A percentile compares a stretch with the other conserved stretches of the same genome.
Evolutionary conservation across 2,113 vertebrate species (phyloP).

Genomic region (Nothobranchius kuhntae): DNA sequence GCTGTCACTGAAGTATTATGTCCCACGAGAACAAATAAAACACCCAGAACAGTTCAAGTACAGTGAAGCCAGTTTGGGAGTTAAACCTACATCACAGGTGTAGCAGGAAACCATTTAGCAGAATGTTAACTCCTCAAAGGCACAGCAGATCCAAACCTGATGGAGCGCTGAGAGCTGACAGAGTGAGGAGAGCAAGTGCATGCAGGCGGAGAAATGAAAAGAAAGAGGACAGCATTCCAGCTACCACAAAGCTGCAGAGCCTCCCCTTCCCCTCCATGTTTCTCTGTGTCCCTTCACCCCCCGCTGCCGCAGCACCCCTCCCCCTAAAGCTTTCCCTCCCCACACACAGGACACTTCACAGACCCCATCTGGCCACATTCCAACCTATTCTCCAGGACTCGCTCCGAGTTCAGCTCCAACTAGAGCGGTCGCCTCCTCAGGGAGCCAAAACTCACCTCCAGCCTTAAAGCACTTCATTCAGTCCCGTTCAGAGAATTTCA

Average conservation of each 20-base stretch:
- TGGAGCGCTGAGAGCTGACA: conserved; percentile 29
- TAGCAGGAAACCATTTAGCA: conserved; percentile 18
- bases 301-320: conserved; percentile 53
- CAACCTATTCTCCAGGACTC: conserved; percentile 34
- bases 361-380: conserved; percentile 66
- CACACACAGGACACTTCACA: conserved; percentile 34
- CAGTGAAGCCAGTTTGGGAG: neutral
- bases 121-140: conserved; percentile 39
- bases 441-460: conserved; percentile 59
- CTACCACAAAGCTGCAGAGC: conserved; percentile 63
- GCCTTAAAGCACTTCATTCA: conserved; percentile 71
- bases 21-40: neutral
- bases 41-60: neutral
- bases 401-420: neutral
- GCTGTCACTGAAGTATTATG: conserved; percentile 32
- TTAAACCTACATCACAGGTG: conserved; percentile 36
- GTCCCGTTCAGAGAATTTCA: conserved; percentile 27
- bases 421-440: neutral
- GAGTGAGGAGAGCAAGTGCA: conserved; percentile 66
- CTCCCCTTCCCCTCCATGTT: conserved; percentile 27
- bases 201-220: conserved; percentile 45
- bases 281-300: conserved; percentile 35
- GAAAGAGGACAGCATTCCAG: conserved; percentile 71
- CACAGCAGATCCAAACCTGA: conserved; percentile 35
- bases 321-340: conserved; percentile 48